These are phyloP conservation scores for Perca fluviatilis DNA, from an alignment of 2,113 vertebrate genomes.

Conservation along the genomic window DNA sequence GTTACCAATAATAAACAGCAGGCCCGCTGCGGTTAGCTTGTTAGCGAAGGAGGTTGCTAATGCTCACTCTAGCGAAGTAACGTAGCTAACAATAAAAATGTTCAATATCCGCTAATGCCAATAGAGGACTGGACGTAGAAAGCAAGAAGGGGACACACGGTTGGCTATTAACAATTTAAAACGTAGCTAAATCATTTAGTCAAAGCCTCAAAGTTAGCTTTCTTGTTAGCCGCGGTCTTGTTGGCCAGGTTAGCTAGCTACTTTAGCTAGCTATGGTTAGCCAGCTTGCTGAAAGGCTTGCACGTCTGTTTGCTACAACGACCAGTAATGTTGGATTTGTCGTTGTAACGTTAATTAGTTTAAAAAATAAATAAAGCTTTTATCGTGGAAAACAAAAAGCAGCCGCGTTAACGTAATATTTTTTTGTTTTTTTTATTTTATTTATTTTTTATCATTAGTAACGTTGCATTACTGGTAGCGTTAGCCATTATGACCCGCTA, in stretches of 20 bases:
- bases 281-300: conserved; percentile 15
- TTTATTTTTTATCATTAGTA: too few species aligned
- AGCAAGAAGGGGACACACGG: accelerated
- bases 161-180: background rate
- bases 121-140: accelerated
- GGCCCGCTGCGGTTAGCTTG: conserved; percentile 63
- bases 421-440: background rate
- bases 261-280: conserved; percentile 27
- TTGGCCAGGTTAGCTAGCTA: conserved; percentile 32
- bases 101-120: background rate
- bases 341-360: background rate
- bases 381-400: accelerated
- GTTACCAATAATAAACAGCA: conserved; percentile 66
- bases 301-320: conserved; percentile 17
- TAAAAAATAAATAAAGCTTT: too few species aligned
- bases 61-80: background rate
- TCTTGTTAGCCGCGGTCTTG: conserved; percentile 29
- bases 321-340: background rate
- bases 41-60: conserved; percentile 46
- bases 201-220: conserved; percentile 26
- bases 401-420: background rate
- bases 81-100: background rate
- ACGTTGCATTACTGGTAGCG: background rate
- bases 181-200: background rate
- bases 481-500: conserved; percentile 29